Conservation (phyloP, 2,888 invertebrate species). For the Phymatocera aterrima region DNA sequence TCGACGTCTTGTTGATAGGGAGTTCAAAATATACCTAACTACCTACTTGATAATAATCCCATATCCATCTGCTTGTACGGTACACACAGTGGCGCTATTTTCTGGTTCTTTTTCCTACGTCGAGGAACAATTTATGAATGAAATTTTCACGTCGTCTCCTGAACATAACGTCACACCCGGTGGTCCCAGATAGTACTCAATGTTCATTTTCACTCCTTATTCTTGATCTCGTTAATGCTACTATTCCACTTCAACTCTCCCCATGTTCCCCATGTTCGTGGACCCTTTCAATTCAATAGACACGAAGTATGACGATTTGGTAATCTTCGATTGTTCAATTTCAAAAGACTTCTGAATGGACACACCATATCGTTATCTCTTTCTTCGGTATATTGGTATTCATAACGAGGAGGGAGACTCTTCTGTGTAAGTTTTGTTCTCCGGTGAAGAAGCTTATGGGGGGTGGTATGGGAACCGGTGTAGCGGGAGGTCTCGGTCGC, state of each 20-base stretch:
- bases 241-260: neutral
- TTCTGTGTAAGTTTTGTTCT: conserved; percentile 1
- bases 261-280: neutral
- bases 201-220: neutral
- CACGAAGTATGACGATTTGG: neutral
- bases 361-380: neutral
- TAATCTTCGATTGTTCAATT: neutral
- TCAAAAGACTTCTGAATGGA: neutral
- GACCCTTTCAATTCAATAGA: neutral
- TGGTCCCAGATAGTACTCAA: conserved; percentile 28
- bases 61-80: neutral
- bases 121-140: conserved; percentile 8
- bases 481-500: conserved; percentile 42
- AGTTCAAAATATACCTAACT: neutral
- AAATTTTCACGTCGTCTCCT: neutral
- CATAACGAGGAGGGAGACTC: conserved; percentile 30
- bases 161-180: neutral
- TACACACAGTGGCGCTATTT: neutral
- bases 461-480: conserved; percentile 35
- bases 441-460: conserved; percentile 8
- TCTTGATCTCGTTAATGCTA: conserved; percentile 49
- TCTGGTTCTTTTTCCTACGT: neutral
- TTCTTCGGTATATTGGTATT: conserved; percentile 5
- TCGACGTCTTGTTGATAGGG: conserved; percentile 14
- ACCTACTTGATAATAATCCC: neutral